These are phyloP conservation scores for Pelochelys cantorii DNA, from an alignment of 2,797 vertebrate species.

Conservation along the genomic window DNA sequence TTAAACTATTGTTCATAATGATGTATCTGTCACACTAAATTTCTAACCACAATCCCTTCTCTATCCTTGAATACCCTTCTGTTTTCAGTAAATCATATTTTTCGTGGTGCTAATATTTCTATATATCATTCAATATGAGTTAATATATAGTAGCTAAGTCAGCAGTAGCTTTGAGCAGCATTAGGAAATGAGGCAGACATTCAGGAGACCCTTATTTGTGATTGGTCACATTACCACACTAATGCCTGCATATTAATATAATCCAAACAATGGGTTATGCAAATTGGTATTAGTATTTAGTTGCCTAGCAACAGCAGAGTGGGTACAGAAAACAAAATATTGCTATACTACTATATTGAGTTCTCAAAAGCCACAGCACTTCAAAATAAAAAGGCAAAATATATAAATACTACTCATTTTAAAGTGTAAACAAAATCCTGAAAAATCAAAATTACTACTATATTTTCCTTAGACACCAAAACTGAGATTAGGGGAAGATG, in stretches of 20 bases:
- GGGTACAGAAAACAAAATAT: conserved; percentile 15
- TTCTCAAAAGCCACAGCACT: not conserved
- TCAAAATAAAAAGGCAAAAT: not conserved
- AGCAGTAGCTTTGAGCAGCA: not conserved
- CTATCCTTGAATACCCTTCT: not conserved
- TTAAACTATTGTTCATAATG: not conserved
- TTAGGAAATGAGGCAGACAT: not conserved
- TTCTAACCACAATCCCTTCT: not conserved
- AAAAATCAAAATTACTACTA: not conserved
- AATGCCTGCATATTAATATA: conserved; percentile 20
- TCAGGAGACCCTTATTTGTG: not conserved
- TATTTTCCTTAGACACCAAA: not conserved
- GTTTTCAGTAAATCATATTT: not conserved
- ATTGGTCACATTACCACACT: not conserved
- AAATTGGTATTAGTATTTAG: conserved; percentile 7
- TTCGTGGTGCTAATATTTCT: not conserved
- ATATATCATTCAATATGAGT: rapidly evolving
- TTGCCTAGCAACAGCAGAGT: conserved; percentile 55
- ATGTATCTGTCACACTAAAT: not conserved
- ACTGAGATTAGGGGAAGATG: not conserved
- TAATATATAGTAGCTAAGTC: not conserved
- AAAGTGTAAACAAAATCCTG: not conserved
- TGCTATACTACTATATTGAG: not conserved
- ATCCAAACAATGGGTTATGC: conserved; percentile 46
- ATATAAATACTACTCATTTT: not conserved